A percentile compares a stretch with the other conserved stretches of the same genome.
phyloP scores from a whole-genome alignment of 2,888 invertebrate species.

The Lymantria monacha region DNA sequence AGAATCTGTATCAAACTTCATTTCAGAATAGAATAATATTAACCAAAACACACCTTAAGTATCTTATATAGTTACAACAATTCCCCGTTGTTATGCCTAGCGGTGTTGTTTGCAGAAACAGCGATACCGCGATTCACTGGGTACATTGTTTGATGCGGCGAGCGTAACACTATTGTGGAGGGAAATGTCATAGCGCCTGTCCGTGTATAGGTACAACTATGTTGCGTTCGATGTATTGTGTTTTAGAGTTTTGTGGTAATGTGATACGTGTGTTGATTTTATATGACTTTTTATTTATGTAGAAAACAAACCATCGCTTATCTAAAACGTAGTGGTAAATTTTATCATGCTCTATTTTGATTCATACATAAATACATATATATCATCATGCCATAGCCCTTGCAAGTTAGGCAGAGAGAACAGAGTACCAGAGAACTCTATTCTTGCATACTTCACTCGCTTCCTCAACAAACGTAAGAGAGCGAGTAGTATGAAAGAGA shows the following conservation, averaged over 20 bases:
- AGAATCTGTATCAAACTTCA: conserved; percentile 41
- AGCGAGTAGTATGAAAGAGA: too few relatives aligned
- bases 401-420: too few relatives aligned
- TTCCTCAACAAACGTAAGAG: too few relatives aligned
- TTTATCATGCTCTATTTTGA: too few relatives aligned
- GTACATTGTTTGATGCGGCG: conserved; percentile 52
- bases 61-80: conserved; percentile 43
- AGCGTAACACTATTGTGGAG: conserved; percentile 49
- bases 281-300: background rate
- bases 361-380: too few relatives aligned
- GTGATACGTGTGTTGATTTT: background rate
- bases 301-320: too few relatives aligned
- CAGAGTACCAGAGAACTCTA: too few relatives aligned
- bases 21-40: conserved; percentile 33
- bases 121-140: conserved; percentile 62
- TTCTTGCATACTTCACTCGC: too few relatives aligned
- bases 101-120: conserved; percentile 47
- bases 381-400: too few relatives aligned
- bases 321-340: too few relatives aligned
- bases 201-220: conserved; percentile 17
- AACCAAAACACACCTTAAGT: conserved; percentile 40
- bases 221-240: conserved; percentile 20
- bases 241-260: conserved; percentile 5
- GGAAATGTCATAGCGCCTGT: conserved; percentile 44
- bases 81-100: conserved; percentile 32